phyloP scores from a whole-genome alignment of 2,888 invertebrate genomes.

The Nezara viridula region DNA sequence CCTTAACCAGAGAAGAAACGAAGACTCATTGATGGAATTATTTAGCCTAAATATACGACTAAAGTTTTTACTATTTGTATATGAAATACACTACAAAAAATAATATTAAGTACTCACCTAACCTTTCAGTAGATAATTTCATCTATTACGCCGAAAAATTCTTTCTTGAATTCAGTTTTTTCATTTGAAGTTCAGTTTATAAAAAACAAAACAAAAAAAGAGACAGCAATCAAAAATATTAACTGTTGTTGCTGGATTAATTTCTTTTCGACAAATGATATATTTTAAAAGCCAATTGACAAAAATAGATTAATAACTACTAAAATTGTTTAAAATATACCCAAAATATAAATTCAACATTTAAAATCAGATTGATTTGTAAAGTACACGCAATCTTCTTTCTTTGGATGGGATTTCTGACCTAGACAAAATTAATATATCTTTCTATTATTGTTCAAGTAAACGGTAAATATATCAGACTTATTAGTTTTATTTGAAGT shows the following conservation, averaged over 20 bases:
- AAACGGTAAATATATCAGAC: background rate
- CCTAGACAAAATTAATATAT: constrained; percentile 8
- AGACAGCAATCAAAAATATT: background rate
- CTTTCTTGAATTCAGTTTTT: background rate
- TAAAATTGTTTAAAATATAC: background rate
- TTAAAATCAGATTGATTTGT: background rate
- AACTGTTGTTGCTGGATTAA: background rate
- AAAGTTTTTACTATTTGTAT: too few species aligned
- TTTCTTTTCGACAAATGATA: background rate
- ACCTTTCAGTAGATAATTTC: background rate
- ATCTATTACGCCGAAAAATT: constrained; percentile 23
- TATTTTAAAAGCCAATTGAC: background rate
- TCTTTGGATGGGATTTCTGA: background rate
- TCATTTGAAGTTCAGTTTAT: background rate
- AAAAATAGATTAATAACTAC: background rate
- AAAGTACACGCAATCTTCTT: background rate
- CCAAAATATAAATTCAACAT: background rate
- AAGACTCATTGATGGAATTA: too few species aligned
- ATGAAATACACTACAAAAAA: too few species aligned
- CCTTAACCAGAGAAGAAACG: too few species aligned
- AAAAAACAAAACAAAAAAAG: background rate
- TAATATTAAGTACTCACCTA: constrained; percentile 12
- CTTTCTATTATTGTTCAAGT: background rate
- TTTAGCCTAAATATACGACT: too few species aligned
- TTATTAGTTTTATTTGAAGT: background rate